These are phyloP conservation scores for Drepana arcuata DNA, from an alignment of 1,140 invertebrate genomes.

Conservation along the genomic window DNA sequence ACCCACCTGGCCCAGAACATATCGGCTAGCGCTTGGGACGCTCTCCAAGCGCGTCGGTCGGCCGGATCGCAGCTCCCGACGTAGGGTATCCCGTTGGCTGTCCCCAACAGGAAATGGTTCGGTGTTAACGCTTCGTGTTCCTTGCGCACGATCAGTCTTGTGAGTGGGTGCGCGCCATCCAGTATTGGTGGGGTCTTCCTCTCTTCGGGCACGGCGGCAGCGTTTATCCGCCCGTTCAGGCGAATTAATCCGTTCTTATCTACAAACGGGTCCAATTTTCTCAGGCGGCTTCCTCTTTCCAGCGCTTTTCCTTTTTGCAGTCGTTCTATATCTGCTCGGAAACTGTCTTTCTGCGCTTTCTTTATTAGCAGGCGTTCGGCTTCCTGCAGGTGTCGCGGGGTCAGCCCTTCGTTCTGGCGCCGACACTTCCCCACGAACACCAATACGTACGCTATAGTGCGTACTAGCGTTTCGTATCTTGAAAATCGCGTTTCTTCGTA, in stretches of 20 bases:
- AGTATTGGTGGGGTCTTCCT: background rate
- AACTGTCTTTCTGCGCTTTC: background rate
- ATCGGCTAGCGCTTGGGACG: conserved; percentile 12
- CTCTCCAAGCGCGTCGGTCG: conserved; percentile 2
- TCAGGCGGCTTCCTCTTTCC: background rate
- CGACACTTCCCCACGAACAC: background rate
- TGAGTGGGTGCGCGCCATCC: background rate
- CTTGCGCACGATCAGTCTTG: background rate
- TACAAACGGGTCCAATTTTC: background rate
- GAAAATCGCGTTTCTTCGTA: background rate
- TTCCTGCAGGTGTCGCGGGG: background rate
- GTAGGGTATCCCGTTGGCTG: background rate
- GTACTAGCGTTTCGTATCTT: background rate
- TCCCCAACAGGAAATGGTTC: background rate
- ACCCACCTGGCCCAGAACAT: conserved; percentile 25
- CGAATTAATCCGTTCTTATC: background rate
- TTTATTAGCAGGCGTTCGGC: background rate
- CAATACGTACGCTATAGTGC: background rate
- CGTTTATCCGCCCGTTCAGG: background rate
- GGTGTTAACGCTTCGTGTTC: background rate
- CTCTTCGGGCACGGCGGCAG: background rate
- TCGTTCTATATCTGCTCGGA: background rate
- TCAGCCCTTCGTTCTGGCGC: background rate
- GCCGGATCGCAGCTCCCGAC: background rate
- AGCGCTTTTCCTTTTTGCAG: background rate